Base-by-base conservation (phyloP, 2,797 vertebrate genomes). In the Euphonia xanthogaster region DNA sequence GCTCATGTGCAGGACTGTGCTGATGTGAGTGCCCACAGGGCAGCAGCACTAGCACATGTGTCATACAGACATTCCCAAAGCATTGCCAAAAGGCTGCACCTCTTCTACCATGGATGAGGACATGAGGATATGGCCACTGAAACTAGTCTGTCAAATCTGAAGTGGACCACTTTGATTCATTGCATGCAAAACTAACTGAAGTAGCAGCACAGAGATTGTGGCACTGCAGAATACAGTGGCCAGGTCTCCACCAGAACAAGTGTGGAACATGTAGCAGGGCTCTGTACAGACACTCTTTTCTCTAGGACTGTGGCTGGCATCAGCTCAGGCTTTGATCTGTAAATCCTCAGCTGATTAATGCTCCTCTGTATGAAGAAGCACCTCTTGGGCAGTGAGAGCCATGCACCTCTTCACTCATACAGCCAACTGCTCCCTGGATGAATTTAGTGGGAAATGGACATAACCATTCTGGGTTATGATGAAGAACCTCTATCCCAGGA, bases 281-380 rank as follows among this genome's bases (percentile, higher is more conserved):
- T 76, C n/a, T 75, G 22, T 31, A 24, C 22, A 39, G 14, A 31
- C 30, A 7, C 20, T 25, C 14, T 51, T 50, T 24, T 33, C 74
- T 51, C 33, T 42, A 33, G 40, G 31, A 66, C 31, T 51, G 40
- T 25, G 31, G 39, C 3, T 3, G 3, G 54, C 33, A 75, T 40
- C 20, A 70, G 35, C 31, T 83, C n/a, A 78, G 72, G n/a, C 23
- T 76, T 90, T 93, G 37, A 73, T 55, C 55, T 87, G 55, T 73
- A 90, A 95, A 70, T 55, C 14, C n/a, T 79, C 55, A 70, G 4
- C 13, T 50, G 42, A 39, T 28, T 44, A 50, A 70, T 31, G 35
- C 7, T 48, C 14, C 44, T 79, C 24, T 54, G 3, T 14, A 24
- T 53, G 33, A 76, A 86, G 28, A 31, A 83, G 12, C 31, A 31